A percentile compares a stretch with the other conserved stretches of the same genome.
These are phyloP conservation scores for Odontomachus brunneus DNA, from an alignment of 1,140 invertebrate genomes.

Conservation along the genomic window DNA sequence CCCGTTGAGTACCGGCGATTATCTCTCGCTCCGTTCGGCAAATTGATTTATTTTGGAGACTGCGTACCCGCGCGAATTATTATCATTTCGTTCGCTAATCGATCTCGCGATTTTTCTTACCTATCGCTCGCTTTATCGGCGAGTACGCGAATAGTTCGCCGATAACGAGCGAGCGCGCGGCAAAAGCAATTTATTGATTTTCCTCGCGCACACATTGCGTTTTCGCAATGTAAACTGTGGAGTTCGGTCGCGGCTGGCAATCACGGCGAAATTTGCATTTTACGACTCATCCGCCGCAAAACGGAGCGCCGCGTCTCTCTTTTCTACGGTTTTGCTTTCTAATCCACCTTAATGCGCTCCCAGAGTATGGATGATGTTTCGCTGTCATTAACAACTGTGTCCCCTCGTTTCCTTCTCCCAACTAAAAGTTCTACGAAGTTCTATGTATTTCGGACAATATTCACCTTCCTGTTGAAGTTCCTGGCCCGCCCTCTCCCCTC, in stretches of 20 bases:
- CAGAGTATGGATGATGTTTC: background rate
- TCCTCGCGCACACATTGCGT: background rate
- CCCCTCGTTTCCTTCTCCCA: background rate
- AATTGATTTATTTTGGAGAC: constrained; percentile 54
- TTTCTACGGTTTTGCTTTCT: constrained; percentile 44
- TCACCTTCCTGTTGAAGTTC: too few relatives aligned
- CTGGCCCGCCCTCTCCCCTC: too few relatives aligned
- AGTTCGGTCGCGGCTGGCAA: constrained; percentile 42
- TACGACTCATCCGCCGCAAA: constrained; percentile 52
- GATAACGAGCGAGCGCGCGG: background rate
- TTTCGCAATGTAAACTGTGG: constrained; percentile 38
- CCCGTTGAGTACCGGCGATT: background rate
- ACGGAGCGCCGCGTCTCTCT: background rate
- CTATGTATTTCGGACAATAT: too few relatives aligned
- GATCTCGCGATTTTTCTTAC: background rate
- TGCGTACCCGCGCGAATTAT: constrained; percentile 1
- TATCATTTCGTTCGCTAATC: background rate
- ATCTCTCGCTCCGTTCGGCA: constrained; percentile 17
- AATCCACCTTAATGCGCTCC: constrained; percentile 12
- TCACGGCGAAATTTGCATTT: constrained; percentile 53
- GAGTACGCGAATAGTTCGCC: background rate
- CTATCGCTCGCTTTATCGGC: background rate
- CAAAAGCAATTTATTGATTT: constrained; percentile 50
- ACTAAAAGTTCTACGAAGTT: too few relatives aligned
- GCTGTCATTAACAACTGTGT: background rate